Evolutionary conservation across 2,113 vertebrate genomes (phyloP), one percentile per base, ranked within the genome.

Genomic region (Callocephalon fimbriatum): DNA sequence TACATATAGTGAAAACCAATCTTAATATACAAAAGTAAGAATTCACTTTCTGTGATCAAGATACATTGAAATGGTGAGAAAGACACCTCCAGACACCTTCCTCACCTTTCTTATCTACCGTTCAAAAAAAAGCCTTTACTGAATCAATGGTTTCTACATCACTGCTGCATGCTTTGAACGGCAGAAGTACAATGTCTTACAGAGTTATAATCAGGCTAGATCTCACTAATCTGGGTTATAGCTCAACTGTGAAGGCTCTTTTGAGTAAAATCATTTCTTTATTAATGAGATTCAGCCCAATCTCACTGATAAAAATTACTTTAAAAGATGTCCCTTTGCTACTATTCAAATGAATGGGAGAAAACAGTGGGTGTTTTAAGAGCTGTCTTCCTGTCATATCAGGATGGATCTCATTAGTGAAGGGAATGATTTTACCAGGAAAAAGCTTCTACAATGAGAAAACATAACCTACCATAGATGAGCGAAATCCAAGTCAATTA

Each of bases 341-440:
- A 95, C 97, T 98, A 97, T 98, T 98, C 97, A 98, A 97, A 98
- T 98, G 98, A 98, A 98, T 89, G 31, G 95, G 91, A 91, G 95
- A 98, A 97, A 98, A 97, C 96, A 92, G 98, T 98, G 97, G 98
- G 98, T 98, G 98, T 98, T 98, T 98, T 98, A 98, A 98, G 98
- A 98, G 97, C 98, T 97, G 97, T 98, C 96, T 98, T 97, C 95
- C 93, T 97, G 95, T 98, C 97, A 97, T 97, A 97, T 98, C 94
- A 98, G 96, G 98, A 98, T 96, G 96, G 98, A 98, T 98, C 98
- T 98, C 98, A 98, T 98, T 98, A 98, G 98, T 37, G 95, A 98
- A 94, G 93, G 95, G 96, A 98, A 98, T 98, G 97, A 98, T 98
- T 98, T 98, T 97, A 97, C 96, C 59, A 92, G 91, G 91, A 93